Conservation (phyloP, 2,113 vertebrate species). For the Gymnorhina tibicen region DNA sequence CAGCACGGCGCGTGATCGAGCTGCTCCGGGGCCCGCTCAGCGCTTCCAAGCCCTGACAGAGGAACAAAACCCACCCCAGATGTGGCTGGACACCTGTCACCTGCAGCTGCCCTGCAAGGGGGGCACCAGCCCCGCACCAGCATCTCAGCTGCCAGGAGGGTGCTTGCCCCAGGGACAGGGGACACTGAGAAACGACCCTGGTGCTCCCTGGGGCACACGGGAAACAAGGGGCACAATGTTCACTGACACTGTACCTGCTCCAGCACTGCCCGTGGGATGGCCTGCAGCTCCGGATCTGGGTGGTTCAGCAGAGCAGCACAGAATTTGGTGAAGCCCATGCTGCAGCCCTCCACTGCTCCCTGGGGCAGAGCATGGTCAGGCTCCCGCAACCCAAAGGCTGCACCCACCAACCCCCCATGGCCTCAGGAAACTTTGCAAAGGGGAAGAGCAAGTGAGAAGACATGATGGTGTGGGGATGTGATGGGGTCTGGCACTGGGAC, state of each 20-base stretch:
- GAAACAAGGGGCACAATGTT: rapidly evolving
- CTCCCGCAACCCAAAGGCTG: rapidly evolving
- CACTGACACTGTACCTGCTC: constrained; percentile 65
- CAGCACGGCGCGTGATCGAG: constrained; percentile 83
- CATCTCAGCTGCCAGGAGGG: not conserved
- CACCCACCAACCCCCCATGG: rapidly evolving
- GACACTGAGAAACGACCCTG: not conserved
- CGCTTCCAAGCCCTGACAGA: constrained; percentile 72
- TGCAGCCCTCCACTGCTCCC: constrained; percentile 86
- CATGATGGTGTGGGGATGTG: not conserved
- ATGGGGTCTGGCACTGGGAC: not conserved
- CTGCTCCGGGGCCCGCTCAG: constrained; percentile 74
- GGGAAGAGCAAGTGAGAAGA: not conserved
- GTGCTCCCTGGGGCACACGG: rapidly evolving
- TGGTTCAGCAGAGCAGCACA: constrained; percentile 74
- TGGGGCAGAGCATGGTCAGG: constrained; percentile 31
- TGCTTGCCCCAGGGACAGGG: not conserved
- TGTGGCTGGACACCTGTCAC: not conserved
- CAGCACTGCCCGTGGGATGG: constrained; percentile 74
- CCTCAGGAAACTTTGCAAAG: not conserved
- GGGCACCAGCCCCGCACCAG: rapidly evolving
- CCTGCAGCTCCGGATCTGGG: constrained; percentile 63
- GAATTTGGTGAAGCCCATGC: constrained; percentile 80
- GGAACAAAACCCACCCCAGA: not conserved
- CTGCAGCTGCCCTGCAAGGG: not conserved